These are phyloP conservation scores for Callitettix versicolor DNA, from an alignment of 1,140 invertebrate genomes.

Conservation along the genomic window DNA sequence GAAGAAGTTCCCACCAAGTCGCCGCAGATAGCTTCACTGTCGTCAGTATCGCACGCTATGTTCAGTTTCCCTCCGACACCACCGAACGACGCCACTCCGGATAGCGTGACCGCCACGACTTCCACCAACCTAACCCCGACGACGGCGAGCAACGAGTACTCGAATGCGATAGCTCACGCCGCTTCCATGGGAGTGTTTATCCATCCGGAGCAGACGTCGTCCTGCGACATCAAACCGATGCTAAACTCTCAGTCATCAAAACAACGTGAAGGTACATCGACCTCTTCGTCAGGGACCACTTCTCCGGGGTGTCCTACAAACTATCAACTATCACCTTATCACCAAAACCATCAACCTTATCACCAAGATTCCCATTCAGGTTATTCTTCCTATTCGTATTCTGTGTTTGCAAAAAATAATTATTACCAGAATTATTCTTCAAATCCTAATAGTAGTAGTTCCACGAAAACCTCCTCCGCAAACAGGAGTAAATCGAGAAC, in stretches of 20 bases:
- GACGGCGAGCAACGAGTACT: constrained; percentile 20
- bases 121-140: constrained; percentile 8
- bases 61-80: constrained; percentile 26
- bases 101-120: constrained; percentile 20
- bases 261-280: constrained; percentile 26
- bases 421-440: constrained; percentile 9
- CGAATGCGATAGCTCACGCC: constrained; percentile 22
- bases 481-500: constrained; percentile 26
- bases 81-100: constrained; percentile 25
- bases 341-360: constrained; percentile 13
- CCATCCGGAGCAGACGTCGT: constrained; percentile 21
- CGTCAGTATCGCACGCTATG: constrained; percentile 21
- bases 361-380: background rate
- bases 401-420: constrained; percentile 8
- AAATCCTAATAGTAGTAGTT: constrained; percentile 11
- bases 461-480: constrained; percentile 17
- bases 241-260: constrained; percentile 21
- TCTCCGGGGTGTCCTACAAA: constrained; percentile 15
- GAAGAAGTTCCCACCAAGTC: constrained; percentile 9
- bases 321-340: constrained; percentile 12
- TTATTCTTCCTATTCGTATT: constrained; percentile 16
- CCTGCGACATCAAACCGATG: constrained; percentile 25
- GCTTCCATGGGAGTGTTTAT: constrained; percentile 26
- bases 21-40: background rate
- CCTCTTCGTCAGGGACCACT: constrained; percentile 20